These are phyloP conservation scores for Squalus acanthias DNA, from an alignment of 2,797 vertebrate genomes.

Conservation along the genomic window DNA sequence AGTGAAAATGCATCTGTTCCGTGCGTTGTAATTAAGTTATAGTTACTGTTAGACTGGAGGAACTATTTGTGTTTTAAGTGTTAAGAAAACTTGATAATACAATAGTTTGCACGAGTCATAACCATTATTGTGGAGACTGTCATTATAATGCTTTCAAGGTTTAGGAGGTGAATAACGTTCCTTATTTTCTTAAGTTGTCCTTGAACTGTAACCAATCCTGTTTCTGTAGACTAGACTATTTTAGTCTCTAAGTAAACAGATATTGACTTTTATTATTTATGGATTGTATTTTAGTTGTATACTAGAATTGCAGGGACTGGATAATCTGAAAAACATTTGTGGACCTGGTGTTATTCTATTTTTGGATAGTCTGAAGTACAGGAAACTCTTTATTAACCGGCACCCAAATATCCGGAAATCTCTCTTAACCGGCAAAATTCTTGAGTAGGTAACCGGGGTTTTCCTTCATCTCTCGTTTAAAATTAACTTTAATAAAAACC, in stretches of 20 bases:
- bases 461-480: too few relatives aligned
- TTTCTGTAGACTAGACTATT: neutral
- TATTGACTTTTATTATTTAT: conserved; percentile 4
- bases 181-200: neutral
- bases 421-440: too few relatives aligned
- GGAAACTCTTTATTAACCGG: too few relatives aligned
- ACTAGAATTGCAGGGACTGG: neutral
- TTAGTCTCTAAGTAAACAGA: neutral
- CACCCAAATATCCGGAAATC: too few relatives aligned
- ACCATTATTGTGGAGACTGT: neutral
- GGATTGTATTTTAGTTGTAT: neutral
- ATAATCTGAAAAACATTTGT: neutral
- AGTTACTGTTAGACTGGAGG: neutral
- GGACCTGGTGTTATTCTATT: neutral
- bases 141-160: neutral
- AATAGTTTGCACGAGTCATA: neutral
- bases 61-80: neutral
- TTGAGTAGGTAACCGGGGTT: too few relatives aligned
- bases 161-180: neutral
- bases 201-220: conserved; percentile 8
- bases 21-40: neutral
- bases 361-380: neutral
- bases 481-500: too few relatives aligned
- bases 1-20: neutral
- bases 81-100: neutral